Evolutionary conservation across 2,888 invertebrate genomes (phyloP), one percentile per base, ranked within the genome.

Genomic region (Chouioia cunea): DNA sequence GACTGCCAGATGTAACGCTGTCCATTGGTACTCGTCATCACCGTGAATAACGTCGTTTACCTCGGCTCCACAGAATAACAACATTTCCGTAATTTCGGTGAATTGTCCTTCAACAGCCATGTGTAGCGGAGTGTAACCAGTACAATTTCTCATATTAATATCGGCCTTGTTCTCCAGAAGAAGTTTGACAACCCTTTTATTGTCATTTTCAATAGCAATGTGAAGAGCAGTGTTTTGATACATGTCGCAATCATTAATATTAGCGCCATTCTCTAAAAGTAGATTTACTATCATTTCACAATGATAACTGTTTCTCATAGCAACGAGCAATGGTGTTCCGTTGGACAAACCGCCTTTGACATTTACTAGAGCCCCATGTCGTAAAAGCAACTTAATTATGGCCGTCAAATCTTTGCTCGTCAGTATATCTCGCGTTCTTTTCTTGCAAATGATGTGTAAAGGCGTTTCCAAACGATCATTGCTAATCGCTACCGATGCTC

Each of bases 181-280:
- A 53, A 73, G 58, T 44, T 73, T 70, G 14, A 70, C 59, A 58
- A 66, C 70, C 54, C 66, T 73, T 53, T 66, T 66, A 54, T 73
- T 66, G 4, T 36, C 23, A 50, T 66, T 62, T 63, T 73, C 69
- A 23, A 73, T 66, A 36, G 69, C 69, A 47, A 73, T 58, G 18
- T 73, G 69, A 52, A 73, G 59, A 44, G 69, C 65, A 20, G 73
- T 73, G 47, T 73, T 73, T 44, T 66, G 23, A n/a, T 70, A 70
- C 48, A 69, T 62, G 36, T 73, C 65, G n/a, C 43, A 64, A 64
- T 67, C 71, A 23, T 71, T 71, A 18, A 71, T 64, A 48, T 71
- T 68, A 4, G 71, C 68, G 48, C 68, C 71, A 56, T 64, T 68
- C 20, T 20, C 59, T n/a, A 68, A 46, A 18, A 71, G 64, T 22